Evolutionary conservation across 2,113 vertebrate species (phyloP), one percentile per base, ranked within the genome.

Genomic region (Madoqua kirkii): DNA sequence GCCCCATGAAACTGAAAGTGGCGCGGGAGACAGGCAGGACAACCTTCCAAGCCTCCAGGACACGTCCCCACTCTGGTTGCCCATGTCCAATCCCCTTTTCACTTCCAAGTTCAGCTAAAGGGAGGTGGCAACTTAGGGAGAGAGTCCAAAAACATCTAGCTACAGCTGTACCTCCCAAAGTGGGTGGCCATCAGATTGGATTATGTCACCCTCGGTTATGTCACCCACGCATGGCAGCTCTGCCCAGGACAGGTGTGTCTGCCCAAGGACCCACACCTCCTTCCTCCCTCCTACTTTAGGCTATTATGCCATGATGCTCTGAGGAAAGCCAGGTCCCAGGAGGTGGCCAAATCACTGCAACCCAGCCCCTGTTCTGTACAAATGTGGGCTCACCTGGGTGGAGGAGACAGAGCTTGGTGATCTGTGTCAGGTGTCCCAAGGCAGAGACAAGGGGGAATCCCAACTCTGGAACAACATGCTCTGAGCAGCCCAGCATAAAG

Each of bases 171-270:
- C 79, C 87, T 97, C 89, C 97, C 95, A 74, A 48, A 52, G 87
- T 81, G 94, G 95, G 94, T 45, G 92, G 97, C 74, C 43, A 15
- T 64, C 64, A 85, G 43, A 62, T 33, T 29, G 40, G 81, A 82
- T 57, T 81, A 74, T 43, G 95, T 91, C 83, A 90, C 71, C 52
- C 54, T 40, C 40, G 23, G 31, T 87, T 96, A 64, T 45, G 36
- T 84, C 92, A 71, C 48, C 14, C 40, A 82, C 74, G 36, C 45
- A 71, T 84, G 62, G 95, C 54, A 57, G 54, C 76, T 92, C 94
- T 92, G 79, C 94, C 74, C 50, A 55, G 40, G 62, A 96, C 95
- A 96, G 87, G 93, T 95, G 57, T 96, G 83, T 96, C 96, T 2
- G 13, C 95, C n/a, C 62, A 3, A 10, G 57, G 55, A 82, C 59